Conservation (phyloP, 2,888 invertebrate genomes). For the Aproaerema taeniolella region DNA sequence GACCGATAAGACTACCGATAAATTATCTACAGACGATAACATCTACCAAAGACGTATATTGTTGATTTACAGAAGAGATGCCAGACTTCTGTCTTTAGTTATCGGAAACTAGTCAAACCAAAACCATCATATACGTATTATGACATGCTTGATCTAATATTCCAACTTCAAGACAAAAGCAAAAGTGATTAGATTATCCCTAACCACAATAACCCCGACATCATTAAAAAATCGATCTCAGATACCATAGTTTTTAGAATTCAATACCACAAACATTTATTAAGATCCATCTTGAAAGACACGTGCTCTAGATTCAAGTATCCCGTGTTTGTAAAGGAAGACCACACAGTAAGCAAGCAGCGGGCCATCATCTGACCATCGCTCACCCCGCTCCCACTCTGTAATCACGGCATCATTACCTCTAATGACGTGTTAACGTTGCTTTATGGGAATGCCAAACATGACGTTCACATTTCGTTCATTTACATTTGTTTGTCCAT, state of each 20-base stretch:
- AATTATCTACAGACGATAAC: conserved; percentile 53
- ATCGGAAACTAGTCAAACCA: too few species aligned
- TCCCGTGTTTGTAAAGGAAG: conserved; percentile 59
- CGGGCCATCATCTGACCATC: conserved; percentile 63
- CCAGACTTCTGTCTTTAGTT: conserved; percentile 33
- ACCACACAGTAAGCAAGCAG: conserved; percentile 71
- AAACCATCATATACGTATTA: too few species aligned
- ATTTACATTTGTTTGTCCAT: conserved; percentile 75
- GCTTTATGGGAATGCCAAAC: conserved; percentile 78
- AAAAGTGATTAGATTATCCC: conserved; percentile 16
- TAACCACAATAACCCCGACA: background rate
- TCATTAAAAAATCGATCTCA: conserved; percentile 6
- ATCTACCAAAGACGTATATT: conserved; percentile 40
- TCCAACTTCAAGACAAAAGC: background rate
- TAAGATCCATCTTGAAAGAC: conserved; percentile 34
- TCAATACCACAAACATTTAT: conserved; percentile 22
- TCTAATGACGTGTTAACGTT: conserved; percentile 77
- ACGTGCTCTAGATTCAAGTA: conserved; percentile 50
- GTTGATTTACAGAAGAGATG: conserved; percentile 53
- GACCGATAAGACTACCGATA: conserved; percentile 55
- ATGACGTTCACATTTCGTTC: conserved; percentile 76
- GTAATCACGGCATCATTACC: conserved; percentile 76
- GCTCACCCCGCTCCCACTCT: conserved; percentile 58
- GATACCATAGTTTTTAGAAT: background rate
- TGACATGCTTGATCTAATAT: too few species aligned